These are phyloP conservation scores for Panagrolaimus sp. DNA, from an alignment of 1,140 invertebrate genomes.

Conservation along the genomic window DNA sequence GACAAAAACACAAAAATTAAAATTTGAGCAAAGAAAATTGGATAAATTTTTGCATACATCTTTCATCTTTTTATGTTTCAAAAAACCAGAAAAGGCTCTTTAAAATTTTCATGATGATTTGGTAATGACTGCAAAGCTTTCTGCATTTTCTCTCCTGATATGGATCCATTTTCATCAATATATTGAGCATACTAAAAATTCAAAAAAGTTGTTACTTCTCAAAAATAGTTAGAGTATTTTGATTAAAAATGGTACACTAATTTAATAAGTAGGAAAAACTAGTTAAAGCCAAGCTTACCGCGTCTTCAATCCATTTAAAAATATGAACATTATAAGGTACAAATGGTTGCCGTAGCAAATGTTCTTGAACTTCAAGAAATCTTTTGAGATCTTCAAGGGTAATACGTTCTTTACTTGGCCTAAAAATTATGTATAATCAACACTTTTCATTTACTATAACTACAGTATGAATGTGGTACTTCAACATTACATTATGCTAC, in stretches of 20 bases:
- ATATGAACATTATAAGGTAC: conserved; percentile 58
- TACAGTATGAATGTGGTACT: too few relatives aligned
- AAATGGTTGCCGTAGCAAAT: conserved; percentile 53
- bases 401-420: conserved; percentile 56
- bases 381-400: conserved; percentile 57
- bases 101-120: too few relatives aligned
- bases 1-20: too few relatives aligned
- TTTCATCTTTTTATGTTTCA: too few relatives aligned
- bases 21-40: too few relatives aligned
- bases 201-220: too few relatives aligned
- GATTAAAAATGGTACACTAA: too few relatives aligned
- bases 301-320: conserved; percentile 55
- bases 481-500: conserved; percentile 6
- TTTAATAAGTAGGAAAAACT: too few relatives aligned
- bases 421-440: conserved; percentile 31
- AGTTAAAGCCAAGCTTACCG: conserved; percentile 17
- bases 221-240: too few relatives aligned
- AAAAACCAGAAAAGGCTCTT: too few relatives aligned
- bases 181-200: conserved; percentile 27
- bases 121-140: conserved; percentile 16
- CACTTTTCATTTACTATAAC: too few relatives aligned
- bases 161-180: conserved; percentile 24
- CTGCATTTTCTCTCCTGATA: conserved; percentile 27
- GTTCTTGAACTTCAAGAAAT: conserved; percentile 57
- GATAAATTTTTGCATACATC: too few relatives aligned